These are phyloP conservation scores for Athene noctua DNA, from an alignment of 2,113 vertebrate species.

Conservation along the genomic window DNA sequence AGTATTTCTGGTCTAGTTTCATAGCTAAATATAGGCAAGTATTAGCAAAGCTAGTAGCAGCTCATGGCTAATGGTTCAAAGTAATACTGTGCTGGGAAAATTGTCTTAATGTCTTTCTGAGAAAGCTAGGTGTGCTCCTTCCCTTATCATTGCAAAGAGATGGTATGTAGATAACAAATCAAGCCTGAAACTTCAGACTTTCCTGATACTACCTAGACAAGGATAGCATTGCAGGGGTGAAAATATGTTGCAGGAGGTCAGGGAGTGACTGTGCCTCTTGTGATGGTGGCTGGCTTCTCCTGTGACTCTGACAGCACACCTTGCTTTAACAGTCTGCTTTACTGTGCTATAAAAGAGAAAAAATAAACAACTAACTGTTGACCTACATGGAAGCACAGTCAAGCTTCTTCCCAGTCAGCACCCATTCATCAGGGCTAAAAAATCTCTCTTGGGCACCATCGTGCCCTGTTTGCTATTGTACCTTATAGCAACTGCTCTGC, in stretches of 20 bases:
- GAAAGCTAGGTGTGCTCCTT: neutral
- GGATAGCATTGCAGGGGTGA: neutral
- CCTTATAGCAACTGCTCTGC: neutral
- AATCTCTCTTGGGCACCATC: neutral
- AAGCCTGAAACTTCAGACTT: neutral
- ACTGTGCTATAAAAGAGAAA: neutral
- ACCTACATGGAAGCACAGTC: fast-evolving
- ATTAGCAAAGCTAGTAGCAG: neutral
- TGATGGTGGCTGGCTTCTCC: neutral
- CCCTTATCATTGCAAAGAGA: neutral
- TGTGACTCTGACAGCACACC: fast-evolving
- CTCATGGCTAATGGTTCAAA: neutral
- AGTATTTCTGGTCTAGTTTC: neutral
- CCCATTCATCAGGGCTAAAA: fast-evolving
- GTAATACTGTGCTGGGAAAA: neutral
- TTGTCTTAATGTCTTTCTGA: neutral
- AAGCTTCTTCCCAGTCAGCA: neutral
- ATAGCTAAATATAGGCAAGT: neutral
- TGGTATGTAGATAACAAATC: fast-evolving
- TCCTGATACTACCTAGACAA: neutral
- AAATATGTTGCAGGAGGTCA: neutral
- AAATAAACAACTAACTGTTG: fast-evolving
- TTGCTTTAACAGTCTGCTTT: neutral
- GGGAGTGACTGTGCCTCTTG: neutral
- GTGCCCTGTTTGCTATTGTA: neutral